These are phyloP conservation scores for Barbus barbus DNA, from an alignment of 2,113 vertebrate species.

Conservation along the genomic window DNA sequence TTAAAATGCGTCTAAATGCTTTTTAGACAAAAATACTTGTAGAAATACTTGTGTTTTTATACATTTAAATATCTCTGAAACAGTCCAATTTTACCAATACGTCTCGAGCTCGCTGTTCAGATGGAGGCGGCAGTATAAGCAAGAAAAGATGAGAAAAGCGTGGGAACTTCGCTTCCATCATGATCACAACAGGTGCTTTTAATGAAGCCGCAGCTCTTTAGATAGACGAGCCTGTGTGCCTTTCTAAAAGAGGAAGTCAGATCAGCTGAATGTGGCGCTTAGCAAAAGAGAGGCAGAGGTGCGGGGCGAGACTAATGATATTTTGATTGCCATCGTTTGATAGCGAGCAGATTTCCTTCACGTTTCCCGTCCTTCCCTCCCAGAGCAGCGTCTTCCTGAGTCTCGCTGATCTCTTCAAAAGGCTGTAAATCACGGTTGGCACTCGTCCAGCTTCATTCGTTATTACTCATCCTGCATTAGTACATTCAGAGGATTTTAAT, in stretches of 20 bases:
- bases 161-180: not conserved
- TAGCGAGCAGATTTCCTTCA: constrained; percentile 23
- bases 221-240: not conserved
- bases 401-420: constrained; percentile 41
- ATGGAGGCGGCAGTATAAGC: not conserved
- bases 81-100: not conserved
- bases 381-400: constrained; percentile 5
- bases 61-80: not conserved
- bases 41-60: not conserved
- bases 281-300: constrained; percentile 14
- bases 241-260: not conserved
- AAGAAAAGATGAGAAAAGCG: no score
- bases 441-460: not conserved
- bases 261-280: not conserved
- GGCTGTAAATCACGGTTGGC: constrained; percentile 48
- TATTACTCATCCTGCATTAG: constrained; percentile 38
- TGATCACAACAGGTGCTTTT: not conserved
- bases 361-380: constrained; percentile 6
- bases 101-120: not conserved
- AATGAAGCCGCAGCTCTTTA: constrained; percentile 6
- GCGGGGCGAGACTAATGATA: not conserved
- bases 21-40: not conserved
- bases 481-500: constrained; percentile 38
- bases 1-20: not conserved
- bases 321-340: constrained; percentile 47